Percentiles rank a stretch among this genome's conserved stretches.
These are phyloP conservation scores for Petaurus breviceps DNA, from an alignment of 2,113 vertebrate species.

Conservation along the genomic window DNA sequence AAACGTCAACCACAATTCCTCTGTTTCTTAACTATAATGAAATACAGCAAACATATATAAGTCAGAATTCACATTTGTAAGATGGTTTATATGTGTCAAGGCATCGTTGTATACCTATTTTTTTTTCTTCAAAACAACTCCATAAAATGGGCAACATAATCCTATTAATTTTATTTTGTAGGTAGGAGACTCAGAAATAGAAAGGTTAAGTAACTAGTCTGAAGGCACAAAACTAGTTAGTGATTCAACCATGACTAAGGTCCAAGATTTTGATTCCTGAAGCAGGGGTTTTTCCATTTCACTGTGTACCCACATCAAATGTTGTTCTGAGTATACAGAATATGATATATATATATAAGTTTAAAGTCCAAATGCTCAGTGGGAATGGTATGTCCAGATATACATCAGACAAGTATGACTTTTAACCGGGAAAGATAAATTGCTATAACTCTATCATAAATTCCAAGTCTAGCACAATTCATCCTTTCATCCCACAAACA, in stretches of 20 bases:
- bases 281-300: not conserved
- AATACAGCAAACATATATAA: not conserved
- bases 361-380: slow-evolving; percentile 21
- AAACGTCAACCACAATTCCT: not conserved
- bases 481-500: not conserved
- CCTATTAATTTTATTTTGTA: not conserved
- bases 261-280: not conserved
- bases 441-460: not conserved
- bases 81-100: not conserved
- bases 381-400: not conserved
- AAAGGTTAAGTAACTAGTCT: not conserved
- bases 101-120: not conserved
- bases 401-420: slow-evolving; percentile 3
- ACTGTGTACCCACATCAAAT: not conserved
- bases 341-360: not conserved
- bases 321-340: not conserved
- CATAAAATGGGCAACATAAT: not conserved
- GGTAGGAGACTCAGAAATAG: not conserved
- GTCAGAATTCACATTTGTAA: not conserved
- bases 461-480: not conserved
- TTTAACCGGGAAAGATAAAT: not conserved
- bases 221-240: not conserved
- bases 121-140: not conserved
- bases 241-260: not conserved
- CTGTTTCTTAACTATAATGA: not conserved